Percentiles rank a stretch among this genome's conserved stretches.
Evolutionary conservation across 2,113 vertebrate species (phyloP).

Genomic region (Brachyhypopomus occidentalis): DNA sequence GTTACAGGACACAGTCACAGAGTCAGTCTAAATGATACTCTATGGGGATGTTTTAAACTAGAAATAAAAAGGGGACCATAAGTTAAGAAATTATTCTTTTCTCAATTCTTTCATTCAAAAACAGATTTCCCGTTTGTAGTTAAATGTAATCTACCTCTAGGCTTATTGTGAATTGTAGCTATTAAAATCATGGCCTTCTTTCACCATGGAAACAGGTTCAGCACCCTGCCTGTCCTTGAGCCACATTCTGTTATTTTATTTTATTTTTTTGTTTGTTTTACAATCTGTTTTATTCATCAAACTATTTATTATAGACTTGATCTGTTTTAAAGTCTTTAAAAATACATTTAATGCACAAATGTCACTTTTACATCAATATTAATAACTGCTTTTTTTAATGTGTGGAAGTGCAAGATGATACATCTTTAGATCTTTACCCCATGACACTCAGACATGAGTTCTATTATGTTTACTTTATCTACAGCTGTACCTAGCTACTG

Average conservation of each 20-base stretch:
- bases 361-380: too few species aligned
- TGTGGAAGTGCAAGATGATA: too few species aligned
- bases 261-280: neutral
- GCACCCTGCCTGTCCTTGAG: conserved; percentile 17
- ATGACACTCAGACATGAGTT: too few species aligned
- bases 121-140: too few species aligned
- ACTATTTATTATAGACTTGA: neutral
- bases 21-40: neutral
- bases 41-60: too few species aligned
- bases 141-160: neutral
- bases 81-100: neutral
- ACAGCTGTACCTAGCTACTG: too few species aligned
- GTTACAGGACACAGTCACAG: too few species aligned
- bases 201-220: conserved; percentile 47
- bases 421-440: too few species aligned
- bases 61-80: too few species aligned
- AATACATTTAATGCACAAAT: neutral
- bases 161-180: conserved; percentile 19
- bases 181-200: conserved; percentile 30
- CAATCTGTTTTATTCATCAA: conserved; percentile 6
- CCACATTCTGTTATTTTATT: conserved; percentile 18
- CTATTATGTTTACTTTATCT: too few species aligned
- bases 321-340: neutral
- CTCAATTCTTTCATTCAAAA: neutral
- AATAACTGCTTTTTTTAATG: too few species aligned